These are phyloP conservation scores for Horisme vitalbata DNA, from an alignment of 2,888 invertebrate genomes.

Conservation along the genomic window DNA sequence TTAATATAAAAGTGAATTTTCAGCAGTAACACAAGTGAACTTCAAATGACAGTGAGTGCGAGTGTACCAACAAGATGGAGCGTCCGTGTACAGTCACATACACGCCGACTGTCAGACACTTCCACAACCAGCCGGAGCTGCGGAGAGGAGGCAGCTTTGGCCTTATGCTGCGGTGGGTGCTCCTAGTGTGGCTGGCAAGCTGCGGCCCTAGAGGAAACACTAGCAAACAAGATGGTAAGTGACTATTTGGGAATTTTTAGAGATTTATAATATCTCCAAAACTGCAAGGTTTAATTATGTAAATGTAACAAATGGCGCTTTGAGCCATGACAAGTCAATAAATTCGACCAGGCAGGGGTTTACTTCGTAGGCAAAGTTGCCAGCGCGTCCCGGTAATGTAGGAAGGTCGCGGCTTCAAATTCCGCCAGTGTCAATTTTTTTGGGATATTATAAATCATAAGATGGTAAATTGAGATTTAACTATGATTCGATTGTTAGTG, in stretches of 20 bases:
- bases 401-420: too few relatives aligned
- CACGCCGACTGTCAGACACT: constrained; percentile 70
- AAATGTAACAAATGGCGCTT: too few relatives aligned
- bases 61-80: constrained; percentile 55
- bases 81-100: constrained; percentile 48
- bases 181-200: constrained; percentile 72
- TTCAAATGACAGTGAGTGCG: constrained; percentile 48
- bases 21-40: constrained; percentile 29
- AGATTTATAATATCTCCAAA: too few relatives aligned
- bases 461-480: too few relatives aligned
- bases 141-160: constrained; percentile 58
- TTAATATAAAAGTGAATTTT: constrained; percentile 10
- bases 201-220: constrained; percentile 73
- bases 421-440: too few relatives aligned
- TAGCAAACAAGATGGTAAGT: constrained; percentile 77
- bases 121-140: constrained; percentile 77
- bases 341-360: too few relatives aligned
- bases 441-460: too few relatives aligned
- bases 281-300: too few relatives aligned
- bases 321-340: too few relatives aligned
- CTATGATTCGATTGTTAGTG: too few relatives aligned
- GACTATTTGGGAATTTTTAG: background rate
- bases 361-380: too few relatives aligned
- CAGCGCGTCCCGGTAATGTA: too few relatives aligned
- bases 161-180: constrained; percentile 73